Conservation (phyloP, 2,797 vertebrate genomes). For the Macropodus opercularis region DNA sequence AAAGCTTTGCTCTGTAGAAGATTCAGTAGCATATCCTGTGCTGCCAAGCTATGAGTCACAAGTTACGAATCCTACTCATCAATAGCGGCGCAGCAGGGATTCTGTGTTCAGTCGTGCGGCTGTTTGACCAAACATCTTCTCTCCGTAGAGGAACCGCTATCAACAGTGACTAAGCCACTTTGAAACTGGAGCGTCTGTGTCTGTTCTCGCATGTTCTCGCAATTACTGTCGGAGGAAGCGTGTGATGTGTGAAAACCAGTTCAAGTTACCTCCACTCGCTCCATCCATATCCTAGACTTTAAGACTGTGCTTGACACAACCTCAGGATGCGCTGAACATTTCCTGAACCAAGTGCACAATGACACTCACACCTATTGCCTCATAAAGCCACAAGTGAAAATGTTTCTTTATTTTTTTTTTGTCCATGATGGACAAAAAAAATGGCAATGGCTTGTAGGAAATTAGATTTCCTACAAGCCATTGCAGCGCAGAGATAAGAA, state of each 20-base stretch:
- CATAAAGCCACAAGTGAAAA: conserved; percentile 25
- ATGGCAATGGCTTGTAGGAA: too few species aligned
- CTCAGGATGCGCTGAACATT: conserved; percentile 29
- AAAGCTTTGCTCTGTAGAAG: too few species aligned
- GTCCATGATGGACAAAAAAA: not conserved
- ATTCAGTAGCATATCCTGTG: too few species aligned
- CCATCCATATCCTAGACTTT: conserved; percentile 43
- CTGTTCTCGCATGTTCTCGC: conserved; percentile 35
- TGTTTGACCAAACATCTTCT: conserved; percentile 7
- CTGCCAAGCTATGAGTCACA: conserved; percentile 25
- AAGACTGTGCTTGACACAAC: conserved; percentile 60
- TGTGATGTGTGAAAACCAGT: conserved; percentile 55
- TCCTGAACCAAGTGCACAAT: too few species aligned
- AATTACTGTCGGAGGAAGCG: conserved; percentile 37
- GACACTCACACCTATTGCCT: conserved; percentile 38
- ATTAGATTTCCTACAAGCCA: conserved; percentile 45
- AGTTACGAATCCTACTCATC: conserved; percentile 37
- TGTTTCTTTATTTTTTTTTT: conserved; percentile 1
- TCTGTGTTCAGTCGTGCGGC: conserved; percentile 14
- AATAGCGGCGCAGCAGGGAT: conserved; percentile 29
- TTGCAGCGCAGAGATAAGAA: conserved; percentile 46
- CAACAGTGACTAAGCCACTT: conserved; percentile 18
- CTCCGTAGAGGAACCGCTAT: conserved; percentile 7
- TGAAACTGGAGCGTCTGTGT: conserved; percentile 40
- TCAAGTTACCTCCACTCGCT: conserved; percentile 37